Evolutionary conservation across 1,140 invertebrate species (phyloP).

Genomic region (Manduca sexta): DNA sequence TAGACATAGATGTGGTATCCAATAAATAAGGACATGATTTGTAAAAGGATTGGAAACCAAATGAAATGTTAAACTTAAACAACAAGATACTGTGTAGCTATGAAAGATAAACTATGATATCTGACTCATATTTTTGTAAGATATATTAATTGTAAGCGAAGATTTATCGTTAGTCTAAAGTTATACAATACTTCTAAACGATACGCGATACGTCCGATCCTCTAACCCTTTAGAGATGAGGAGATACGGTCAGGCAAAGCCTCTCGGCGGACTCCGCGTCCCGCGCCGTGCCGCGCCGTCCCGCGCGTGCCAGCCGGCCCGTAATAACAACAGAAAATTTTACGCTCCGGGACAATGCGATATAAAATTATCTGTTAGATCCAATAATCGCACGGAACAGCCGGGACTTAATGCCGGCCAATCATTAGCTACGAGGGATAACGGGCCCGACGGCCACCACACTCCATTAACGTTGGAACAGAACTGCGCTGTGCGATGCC

Average conservation of each 20-base stretch:
- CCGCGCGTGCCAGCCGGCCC: conserved; percentile 30
- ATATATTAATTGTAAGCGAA: background rate
- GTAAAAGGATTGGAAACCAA: too few relatives aligned
- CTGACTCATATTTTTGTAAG: background rate
- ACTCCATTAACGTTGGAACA: conserved; percentile 48
- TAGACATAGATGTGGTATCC: too few relatives aligned
- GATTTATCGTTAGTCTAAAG: background rate
- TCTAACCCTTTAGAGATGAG: conserved; percentile 32
- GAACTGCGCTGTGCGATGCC: conserved; percentile 38
- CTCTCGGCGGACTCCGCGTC: conserved; percentile 16
- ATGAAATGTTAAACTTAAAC: too few relatives aligned
- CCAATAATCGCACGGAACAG: conserved; percentile 70
- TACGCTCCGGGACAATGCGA: conserved; percentile 70
- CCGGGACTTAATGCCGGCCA: conserved; percentile 66
- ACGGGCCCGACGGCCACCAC: conserved; percentile 55
- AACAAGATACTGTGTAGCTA: background rate
- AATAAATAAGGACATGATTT: too few relatives aligned
- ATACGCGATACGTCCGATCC: conserved; percentile 26
- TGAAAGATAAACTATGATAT: background rate
- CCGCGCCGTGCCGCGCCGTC: conserved; percentile 10
- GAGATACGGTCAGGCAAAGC: conserved; percentile 18
- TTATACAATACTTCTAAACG: conserved; percentile 28
- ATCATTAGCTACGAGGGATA: conserved; percentile 71
- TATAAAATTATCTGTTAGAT: conserved; percentile 73
- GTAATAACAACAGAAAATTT: conserved; percentile 68